Evolutionary conservation across 1,140 invertebrate genomes (phyloP).

Genomic region (Drosophila persimilis): DNA sequence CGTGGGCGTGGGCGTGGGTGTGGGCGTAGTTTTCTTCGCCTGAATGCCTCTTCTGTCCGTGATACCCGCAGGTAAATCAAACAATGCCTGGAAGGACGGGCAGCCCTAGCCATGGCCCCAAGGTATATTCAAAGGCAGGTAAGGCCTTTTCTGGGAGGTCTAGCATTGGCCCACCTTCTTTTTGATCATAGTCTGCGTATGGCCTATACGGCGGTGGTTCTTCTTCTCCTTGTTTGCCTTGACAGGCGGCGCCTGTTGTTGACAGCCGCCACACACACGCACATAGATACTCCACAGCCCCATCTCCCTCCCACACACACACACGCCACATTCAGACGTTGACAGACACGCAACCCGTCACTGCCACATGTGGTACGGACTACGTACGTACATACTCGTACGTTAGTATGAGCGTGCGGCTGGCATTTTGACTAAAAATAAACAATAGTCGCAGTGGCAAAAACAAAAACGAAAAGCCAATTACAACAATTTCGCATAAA

Average conservation of each 20-base stretch:
- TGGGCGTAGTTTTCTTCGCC: conserved; percentile 25
- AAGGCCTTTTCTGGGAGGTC: background rate
- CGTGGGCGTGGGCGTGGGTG: background rate
- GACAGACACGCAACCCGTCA: conserved; percentile 49
- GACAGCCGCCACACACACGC: conserved; percentile 51
- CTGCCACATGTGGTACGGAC: conserved; percentile 12
- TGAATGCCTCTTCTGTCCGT: conserved; percentile 35
- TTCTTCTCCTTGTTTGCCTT: conserved; percentile 17
- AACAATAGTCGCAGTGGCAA: conserved; percentile 57
- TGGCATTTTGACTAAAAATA: conserved; percentile 65
- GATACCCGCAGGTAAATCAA: conserved; percentile 57
- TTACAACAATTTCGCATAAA: conserved; percentile 24
- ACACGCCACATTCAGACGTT: conserved; percentile 24
- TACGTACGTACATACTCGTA: conserved; percentile 4
- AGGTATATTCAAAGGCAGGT: background rate
- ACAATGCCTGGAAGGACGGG: conserved; percentile 35
- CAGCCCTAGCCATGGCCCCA: conserved; percentile 20
- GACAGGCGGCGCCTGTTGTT: conserved; percentile 43
- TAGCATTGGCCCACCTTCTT: background rate
- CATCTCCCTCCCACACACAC: background rate
- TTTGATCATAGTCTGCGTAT: too few species aligned
- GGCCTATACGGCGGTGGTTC: too few species aligned
- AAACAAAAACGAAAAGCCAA: conserved; percentile 7
- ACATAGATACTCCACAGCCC: conserved; percentile 7
- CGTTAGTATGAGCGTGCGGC: conserved; percentile 27